Percentiles rank a stretch among this genome's conserved stretches.
These are phyloP conservation scores for Triplophysa yarkandensis DNA, from an alignment of 2,797 vertebrate genomes.

Conservation along the genomic window DNA sequence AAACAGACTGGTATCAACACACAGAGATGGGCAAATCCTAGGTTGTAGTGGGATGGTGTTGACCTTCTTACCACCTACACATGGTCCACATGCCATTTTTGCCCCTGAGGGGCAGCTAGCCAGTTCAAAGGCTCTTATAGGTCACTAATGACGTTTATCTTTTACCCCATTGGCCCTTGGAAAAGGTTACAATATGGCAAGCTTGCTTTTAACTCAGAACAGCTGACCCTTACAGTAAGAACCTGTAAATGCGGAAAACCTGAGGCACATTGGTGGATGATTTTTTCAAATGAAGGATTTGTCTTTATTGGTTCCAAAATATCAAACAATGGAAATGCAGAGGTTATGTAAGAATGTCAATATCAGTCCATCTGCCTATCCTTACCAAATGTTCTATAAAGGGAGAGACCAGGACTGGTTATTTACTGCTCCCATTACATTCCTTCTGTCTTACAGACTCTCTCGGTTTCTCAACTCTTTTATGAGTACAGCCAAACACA, in stretches of 20 bases:
- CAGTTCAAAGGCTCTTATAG: constrained; percentile 42
- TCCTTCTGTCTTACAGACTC: constrained; percentile 7
- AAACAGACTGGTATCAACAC: background rate
- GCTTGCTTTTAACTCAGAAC: constrained; percentile 29
- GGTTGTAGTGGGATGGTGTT: background rate
- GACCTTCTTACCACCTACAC: constrained; percentile 14
- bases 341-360: background rate
- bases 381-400: background rate
- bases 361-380: background rate
- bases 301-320: background rate
- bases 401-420: background rate
- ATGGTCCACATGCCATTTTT: constrained; percentile 23
- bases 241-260: background rate
- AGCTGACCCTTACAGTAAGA: background rate
- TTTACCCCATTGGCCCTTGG: constrained; percentile 3
- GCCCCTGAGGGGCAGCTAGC: background rate
- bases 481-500: constrained; percentile 16
- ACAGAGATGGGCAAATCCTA: background rate
- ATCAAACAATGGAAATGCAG: background rate
- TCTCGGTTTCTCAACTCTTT: constrained; percentile 9
- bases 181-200: constrained; percentile 9
- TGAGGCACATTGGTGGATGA: background rate
- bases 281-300: background rate
- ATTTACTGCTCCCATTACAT: background rate
- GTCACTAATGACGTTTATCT: constrained; percentile 22